Evolutionary conservation across 2,113 vertebrate species (phyloP).

Genomic region (Hylia prasina): DNA sequence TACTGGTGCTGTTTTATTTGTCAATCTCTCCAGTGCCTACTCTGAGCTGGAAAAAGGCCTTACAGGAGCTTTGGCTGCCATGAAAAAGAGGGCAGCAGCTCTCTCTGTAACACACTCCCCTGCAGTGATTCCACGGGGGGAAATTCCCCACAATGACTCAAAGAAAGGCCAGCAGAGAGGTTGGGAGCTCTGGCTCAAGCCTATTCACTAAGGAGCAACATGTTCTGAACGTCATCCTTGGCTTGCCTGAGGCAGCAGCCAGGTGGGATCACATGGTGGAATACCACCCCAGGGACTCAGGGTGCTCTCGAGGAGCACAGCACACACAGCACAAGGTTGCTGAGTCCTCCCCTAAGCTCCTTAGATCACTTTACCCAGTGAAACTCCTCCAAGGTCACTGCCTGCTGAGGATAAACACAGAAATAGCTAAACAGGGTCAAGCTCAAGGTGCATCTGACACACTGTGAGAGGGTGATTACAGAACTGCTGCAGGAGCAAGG

Average conservation of each 20-base stretch:
- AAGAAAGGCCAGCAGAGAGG: not conserved
- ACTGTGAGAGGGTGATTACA: not conserved
- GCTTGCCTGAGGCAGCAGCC: not conserved
- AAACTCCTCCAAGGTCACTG: not conserved
- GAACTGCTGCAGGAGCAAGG: not conserved
- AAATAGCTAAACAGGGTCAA: not conserved
- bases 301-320: not conserved
- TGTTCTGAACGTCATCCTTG: not conserved
- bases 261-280: not conserved
- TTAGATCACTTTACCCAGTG: not conserved
- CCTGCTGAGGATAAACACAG: conserved; percentile 11
- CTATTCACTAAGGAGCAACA: not conserved
- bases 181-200: not conserved
- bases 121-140: not conserved
- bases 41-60: not conserved
- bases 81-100: not conserved
- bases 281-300: not conserved
- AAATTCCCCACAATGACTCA: not conserved
- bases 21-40: not conserved
- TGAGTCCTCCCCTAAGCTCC: not conserved
- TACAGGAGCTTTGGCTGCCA: accelerated
- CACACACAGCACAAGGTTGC: not conserved
- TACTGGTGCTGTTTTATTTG: not conserved
- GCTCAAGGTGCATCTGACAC: not conserved
- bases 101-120: not conserved